phyloP scores from a whole-genome alignment of 2,888 invertebrate genomes.

The Phyllotreta striolata region DNA sequence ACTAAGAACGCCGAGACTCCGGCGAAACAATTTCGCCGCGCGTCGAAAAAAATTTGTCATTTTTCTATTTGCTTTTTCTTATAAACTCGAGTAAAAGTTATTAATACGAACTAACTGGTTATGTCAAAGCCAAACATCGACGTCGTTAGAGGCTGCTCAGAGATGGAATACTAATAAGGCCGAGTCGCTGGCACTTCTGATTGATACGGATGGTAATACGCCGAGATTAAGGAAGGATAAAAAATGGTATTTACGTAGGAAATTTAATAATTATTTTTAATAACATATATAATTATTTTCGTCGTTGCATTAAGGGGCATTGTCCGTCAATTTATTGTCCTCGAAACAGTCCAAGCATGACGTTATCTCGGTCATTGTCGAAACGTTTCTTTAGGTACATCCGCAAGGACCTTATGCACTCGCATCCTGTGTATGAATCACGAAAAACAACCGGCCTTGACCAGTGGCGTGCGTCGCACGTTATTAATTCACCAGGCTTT shows the following conservation, averaged over 20 bases:
- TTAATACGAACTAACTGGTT: slow-evolving; percentile 64
- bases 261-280: no score
- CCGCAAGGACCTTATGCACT: slow-evolving; percentile 55
- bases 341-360: slow-evolving; percentile 14
- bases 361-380: slow-evolving; percentile 6
- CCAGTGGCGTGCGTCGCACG: slow-evolving; percentile 40
- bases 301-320: not conserved
- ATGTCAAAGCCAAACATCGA: slow-evolving; percentile 64
- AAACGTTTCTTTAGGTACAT: slow-evolving; percentile 53
- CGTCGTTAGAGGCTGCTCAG: slow-evolving; percentile 59
- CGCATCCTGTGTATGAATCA: slow-evolving; percentile 59
- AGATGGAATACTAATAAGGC: slow-evolving; percentile 62
- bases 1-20: slow-evolving; percentile 48
- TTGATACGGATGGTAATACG: slow-evolving; percentile 61
- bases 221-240: slow-evolving; percentile 57
- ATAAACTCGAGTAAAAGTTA: slow-evolving; percentile 61
- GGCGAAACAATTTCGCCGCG: slow-evolving; percentile 58
- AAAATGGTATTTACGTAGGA: no score
- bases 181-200: slow-evolving; percentile 56
- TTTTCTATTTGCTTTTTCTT: slow-evolving; percentile 60
- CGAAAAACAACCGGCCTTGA: slow-evolving; percentile 56
- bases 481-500: not conserved
- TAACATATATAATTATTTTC: no score
- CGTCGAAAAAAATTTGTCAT: slow-evolving; percentile 60
- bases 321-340: slow-evolving; percentile 13